Evolutionary conservation across 2,113 vertebrate species (phyloP), one percentile per base, ranked within the genome.

Genomic region (Oryzias curvinotus): DNA sequence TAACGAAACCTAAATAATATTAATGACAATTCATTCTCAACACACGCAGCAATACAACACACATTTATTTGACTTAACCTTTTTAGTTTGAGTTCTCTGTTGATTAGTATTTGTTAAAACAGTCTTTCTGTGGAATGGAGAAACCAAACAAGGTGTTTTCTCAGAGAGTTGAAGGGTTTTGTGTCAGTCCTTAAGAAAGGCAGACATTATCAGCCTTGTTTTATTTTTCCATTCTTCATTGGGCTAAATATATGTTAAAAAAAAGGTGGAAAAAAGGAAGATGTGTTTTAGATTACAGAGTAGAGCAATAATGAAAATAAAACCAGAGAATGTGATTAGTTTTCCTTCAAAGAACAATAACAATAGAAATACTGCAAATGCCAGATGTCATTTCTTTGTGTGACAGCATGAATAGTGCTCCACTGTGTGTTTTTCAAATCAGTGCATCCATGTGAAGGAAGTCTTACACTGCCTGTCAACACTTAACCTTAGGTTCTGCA

Each of bases 1-100:
- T 10, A 90, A 91, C 16, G 71, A 71, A 30, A 57, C 77, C 82
- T 69, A 23, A 64, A 68, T 57, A 61, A 69, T 19, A 53, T 66
- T 25, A 58, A 69, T 17, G 36, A 52, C 54, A 50, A 64, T 51
- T 12, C 2, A 36, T 7, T 54, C 10, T 23, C 8, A 42, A 43
- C 16, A 26, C 17, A 48, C 47, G 36, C 10, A 44, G 4, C 3
- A 18, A 53, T 42, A 50, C 8, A 44, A 21, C n/a, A 54, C 18
- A 48, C 64, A 54, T 53, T 19, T 42, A 43, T 36, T 67, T 62
- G 8, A 36, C 8, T 63, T 61, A 72, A 30, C 44, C 43, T 18
- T 7, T 51, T 77, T 45, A 81, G 80, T 73, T 30, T 18, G 62
- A 57, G 3, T 18, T 10, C 21, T 42, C 3, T 45, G n/a, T 44